Evolutionary conservation across 2,888 invertebrate species (phyloP).

Genomic region (Brassicogethes aeneus): DNA sequence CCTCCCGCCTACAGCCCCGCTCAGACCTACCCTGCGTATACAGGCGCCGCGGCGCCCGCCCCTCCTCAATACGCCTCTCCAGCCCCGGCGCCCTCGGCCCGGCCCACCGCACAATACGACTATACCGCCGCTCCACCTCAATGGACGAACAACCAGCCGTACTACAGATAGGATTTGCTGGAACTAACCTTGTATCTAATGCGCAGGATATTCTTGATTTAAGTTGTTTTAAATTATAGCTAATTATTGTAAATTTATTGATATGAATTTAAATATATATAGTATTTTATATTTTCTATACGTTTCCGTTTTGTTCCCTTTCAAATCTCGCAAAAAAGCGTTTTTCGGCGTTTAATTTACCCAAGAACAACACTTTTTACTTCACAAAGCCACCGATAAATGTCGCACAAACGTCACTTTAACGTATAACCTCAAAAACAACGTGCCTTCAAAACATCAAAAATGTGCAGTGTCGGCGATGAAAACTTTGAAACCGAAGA

Average conservation of each 20-base stretch:
- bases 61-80: constrained; percentile 38
- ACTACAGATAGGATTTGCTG: constrained; percentile 47
- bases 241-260: too few species aligned
- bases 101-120: constrained; percentile 37
- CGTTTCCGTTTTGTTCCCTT: too few species aligned
- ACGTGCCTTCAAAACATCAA: too few species aligned
- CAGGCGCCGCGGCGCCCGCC: constrained; percentile 24
- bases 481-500: constrained; percentile 21
- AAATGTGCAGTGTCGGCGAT: constrained; percentile 30
- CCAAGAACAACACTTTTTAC: too few species aligned
- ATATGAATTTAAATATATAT: too few species aligned
- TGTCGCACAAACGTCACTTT: too few species aligned
- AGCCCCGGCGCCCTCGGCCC: constrained; percentile 27
- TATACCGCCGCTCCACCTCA: constrained; percentile 40
- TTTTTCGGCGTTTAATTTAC: too few species aligned
- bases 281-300: too few species aligned
- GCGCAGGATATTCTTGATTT: constrained; percentile 3
- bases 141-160: constrained; percentile 51
- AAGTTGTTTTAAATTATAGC: too few species aligned
- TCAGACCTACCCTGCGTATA: constrained; percentile 30
- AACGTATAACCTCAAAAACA: too few species aligned
- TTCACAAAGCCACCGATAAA: too few species aligned
- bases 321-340: too few species aligned
- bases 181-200: constrained; percentile 1
- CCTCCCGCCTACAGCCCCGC: constrained; percentile 36